Conservation (phyloP, 1,140 invertebrate species). For the Platorchestia sp. region DNA sequence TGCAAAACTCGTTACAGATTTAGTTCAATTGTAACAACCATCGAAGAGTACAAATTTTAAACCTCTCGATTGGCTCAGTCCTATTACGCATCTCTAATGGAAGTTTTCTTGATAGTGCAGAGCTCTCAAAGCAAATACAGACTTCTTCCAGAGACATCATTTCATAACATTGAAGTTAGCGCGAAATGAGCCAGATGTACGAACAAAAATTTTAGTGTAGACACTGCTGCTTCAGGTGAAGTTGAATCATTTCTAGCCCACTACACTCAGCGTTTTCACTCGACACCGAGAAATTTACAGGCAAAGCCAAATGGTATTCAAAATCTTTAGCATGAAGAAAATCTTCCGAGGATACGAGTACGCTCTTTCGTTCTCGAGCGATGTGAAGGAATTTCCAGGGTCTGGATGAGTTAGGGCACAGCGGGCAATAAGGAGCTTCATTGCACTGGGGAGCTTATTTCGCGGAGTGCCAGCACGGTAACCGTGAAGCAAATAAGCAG, state of each 20-base stretch:
- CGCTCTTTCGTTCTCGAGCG: background rate
- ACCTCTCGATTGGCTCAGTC: background rate
- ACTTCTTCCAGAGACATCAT: background rate
- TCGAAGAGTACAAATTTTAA: background rate
- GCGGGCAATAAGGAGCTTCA: background rate
- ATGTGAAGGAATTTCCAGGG: background rate
- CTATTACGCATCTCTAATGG: background rate
- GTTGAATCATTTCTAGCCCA: background rate
- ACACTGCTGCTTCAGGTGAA: background rate
- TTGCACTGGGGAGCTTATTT: background rate
- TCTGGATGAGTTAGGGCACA: background rate
- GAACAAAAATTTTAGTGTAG: background rate
- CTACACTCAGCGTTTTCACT: background rate
- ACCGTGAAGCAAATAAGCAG: constrained; percentile 44
- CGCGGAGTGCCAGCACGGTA: constrained; percentile 10
- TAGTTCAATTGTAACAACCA: background rate
- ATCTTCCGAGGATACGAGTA: background rate
- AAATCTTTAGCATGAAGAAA: background rate
- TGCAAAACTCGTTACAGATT: background rate
- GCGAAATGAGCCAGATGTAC: background rate
- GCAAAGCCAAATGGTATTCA: background rate
- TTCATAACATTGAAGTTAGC: background rate
- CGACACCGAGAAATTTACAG: background rate
- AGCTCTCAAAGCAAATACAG: background rate
- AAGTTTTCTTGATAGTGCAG: background rate